Evolutionary conservation across 2,888 invertebrate species (phyloP), one percentile per base, ranked within the genome.

Genomic region (Agonopterix heracliana): DNA sequence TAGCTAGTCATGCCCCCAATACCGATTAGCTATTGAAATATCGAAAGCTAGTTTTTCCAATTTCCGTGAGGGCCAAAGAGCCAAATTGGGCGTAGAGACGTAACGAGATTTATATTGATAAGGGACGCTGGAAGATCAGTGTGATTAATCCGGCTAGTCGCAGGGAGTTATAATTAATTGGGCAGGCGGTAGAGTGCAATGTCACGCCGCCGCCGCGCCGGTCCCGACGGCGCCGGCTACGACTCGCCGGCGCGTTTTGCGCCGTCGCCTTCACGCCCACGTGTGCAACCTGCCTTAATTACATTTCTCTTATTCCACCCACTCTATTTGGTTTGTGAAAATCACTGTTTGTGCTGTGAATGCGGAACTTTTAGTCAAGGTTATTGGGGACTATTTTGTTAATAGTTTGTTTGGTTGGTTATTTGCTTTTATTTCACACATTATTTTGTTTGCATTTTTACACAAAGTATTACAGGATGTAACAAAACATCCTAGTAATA

Each of bases 51-150:
- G 57, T 58, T 63, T 63, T 61, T 59, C 60, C 58, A 59, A 63
- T 63, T 61, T 59, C 58, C 57, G 55, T 34, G 52, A 49, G 57
- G 55, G 59, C 59, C 26, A 43, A 17, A 17, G 17, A 43, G 59
- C 62, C 63, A 60, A 59, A 63, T 64, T 64, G 64, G 63, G 61
- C 57, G 51, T 53, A 52, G 51, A 46, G 48, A 38, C 46, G 57
- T 60, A 58, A 63, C 56, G 62, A 62, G 64, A 61, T 64, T 59
- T 54, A 57, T 61, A 60, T 61, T 60, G 64, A 63, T 63, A 61
- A 62, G 56, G 68, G 64, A 59, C 61, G 53, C 55, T 26, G 26
- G 56, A 55, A 60, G 55, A 57, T 54, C 58, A 55, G 49, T 56
- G 57, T 54, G 64, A 69, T 66, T 61, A 61, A 63, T 62, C 59